Base-by-base conservation (phyloP, 2,113 vertebrate genomes). In the Apteryx owenii region DNA sequence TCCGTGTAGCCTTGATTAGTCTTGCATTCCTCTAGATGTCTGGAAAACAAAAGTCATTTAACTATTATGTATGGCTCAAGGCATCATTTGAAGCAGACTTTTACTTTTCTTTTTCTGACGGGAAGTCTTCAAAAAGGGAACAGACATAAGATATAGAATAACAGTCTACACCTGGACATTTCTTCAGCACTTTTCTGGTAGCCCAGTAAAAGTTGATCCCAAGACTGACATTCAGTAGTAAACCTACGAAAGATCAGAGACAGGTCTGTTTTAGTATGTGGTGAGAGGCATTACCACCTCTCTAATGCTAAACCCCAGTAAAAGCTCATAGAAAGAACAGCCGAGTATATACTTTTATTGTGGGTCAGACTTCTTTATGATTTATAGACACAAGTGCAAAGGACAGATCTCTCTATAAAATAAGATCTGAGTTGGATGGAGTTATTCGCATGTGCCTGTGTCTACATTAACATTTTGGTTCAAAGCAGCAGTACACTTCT, bases 191-290 rank as follows among this genome's bases (percentile, higher is more conserved):
- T 79, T 25, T 90, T 60, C 70, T 91, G 93, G 80, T 96, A 72
- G 42, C 42, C 58, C 21, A 58, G 75, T 2, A 97, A 36, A 28
- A 97, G 89, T 38, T 54, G 58, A 21, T 97, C 95, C 97, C 97
- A 97, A 23, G 91, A 33, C 25, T 48, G 82, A 29, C 62, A 71
- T 33, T 97, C 97, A 0, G 73, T 44, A 6, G 94, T 1, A 40
- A 97, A 96, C 48, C 97, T 97, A 64, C 2, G 7, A 50, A 3
- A 60, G 21, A 53, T 15, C 14, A 66, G 38, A n/a, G n/a, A 54
- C 1, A 6, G 28, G 7, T 9, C 54, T 14, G 77, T 28, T 28
- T 9, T 28, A 31, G 28, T 9, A 20, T 44, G 40, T 46, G 42
- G 5, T 8, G 8, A 28, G 23, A 29, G 9, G 42, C 21, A 33